A percentile compares a stretch with the other conserved stretches of the same genome.
Evolutionary conservation across 2,888 invertebrate genomes (phyloP).

Genomic region (Heliconius hortense): DNA sequence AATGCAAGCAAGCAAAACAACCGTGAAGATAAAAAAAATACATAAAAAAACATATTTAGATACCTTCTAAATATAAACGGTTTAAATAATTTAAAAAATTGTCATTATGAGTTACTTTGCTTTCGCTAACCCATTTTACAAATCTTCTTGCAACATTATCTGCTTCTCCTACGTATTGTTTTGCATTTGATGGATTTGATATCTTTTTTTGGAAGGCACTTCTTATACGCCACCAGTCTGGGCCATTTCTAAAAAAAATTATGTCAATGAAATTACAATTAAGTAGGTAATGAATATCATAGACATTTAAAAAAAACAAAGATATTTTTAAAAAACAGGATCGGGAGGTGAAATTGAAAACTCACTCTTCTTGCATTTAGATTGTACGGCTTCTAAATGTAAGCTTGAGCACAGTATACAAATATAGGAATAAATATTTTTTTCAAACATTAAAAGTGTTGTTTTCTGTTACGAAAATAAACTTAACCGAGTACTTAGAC

Average conservation of each 20-base stretch:
- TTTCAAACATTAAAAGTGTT: background rate
- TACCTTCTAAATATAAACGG: constrained; percentile 90
- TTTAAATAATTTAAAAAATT: constrained; percentile 88
- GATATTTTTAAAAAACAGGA: no score
- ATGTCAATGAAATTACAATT: background rate
- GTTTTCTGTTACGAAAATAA: background rate
- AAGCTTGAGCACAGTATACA: no score
- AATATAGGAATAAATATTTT: background rate
- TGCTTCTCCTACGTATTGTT: constrained; percentile 83
- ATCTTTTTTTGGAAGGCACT: constrained; percentile 90
- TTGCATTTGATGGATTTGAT: constrained; percentile 87
- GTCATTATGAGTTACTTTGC: constrained; percentile 53
- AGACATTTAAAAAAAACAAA: background rate
- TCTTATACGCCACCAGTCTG: constrained; percentile 90
- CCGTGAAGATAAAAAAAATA: background rate
- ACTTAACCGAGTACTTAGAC: background rate
- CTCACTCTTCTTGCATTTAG: no score
- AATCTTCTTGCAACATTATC: constrained; percentile 86
- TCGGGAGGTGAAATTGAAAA: no score
- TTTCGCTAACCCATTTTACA: constrained; percentile 69
- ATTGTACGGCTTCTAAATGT: no score
- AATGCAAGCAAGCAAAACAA: background rate
- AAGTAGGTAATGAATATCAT: background rate
- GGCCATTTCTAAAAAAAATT: constrained; percentile 85
- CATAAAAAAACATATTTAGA: constrained; percentile 48